These are phyloP conservation scores for Clarias fuscus DNA, from an alignment of 2,797 vertebrate species.

Conservation along the genomic window DNA sequence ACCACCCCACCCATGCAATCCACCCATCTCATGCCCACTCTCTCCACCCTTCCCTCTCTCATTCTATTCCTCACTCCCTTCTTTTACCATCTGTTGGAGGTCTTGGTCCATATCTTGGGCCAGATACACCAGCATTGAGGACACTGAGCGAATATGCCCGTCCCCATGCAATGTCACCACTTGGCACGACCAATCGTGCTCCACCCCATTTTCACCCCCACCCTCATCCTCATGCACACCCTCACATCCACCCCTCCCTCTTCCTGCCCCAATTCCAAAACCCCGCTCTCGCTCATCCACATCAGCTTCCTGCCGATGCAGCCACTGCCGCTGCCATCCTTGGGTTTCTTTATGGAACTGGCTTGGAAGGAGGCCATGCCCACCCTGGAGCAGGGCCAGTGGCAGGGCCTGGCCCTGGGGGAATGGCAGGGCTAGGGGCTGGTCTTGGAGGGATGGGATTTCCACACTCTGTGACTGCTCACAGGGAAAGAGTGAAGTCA, in stretches of 20 bases:
- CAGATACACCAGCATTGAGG: conserved; percentile 93
- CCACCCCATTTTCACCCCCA: conserved; percentile 65
- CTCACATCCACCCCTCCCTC: conserved; percentile 78
- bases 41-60: conserved; percentile 73
- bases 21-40: conserved; percentile 68
- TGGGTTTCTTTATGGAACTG: conserved; percentile 90
- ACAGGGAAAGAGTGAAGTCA: conserved; percentile 90
- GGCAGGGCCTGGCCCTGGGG: conserved; percentile 72
- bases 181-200: conserved; percentile 83
- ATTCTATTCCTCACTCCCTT: conserved; percentile 76
- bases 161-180: conserved; percentile 95
- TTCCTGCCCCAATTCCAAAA: conserved; percentile 79
- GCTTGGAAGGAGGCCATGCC: conserved; percentile 84
- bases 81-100: conserved; percentile 77
- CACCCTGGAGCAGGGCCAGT: conserved; percentile 71
- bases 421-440: conserved; percentile 64
- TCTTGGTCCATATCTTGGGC: conserved; percentile 93
- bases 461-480: conserved; percentile 77
- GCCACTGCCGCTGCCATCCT: conserved; percentile 91
- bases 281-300: conserved; percentile 72
- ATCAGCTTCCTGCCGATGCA: conserved; percentile 77
- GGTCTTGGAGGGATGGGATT: conserved; percentile 84
- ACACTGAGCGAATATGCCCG: conserved; percentile 96
- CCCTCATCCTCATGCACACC: conserved; percentile 63
- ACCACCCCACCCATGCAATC: conserved; percentile 73